These are phyloP conservation scores for Drosophila dunni DNA, from an alignment of 1,140 invertebrate genomes.

Conservation along the genomic window DNA sequence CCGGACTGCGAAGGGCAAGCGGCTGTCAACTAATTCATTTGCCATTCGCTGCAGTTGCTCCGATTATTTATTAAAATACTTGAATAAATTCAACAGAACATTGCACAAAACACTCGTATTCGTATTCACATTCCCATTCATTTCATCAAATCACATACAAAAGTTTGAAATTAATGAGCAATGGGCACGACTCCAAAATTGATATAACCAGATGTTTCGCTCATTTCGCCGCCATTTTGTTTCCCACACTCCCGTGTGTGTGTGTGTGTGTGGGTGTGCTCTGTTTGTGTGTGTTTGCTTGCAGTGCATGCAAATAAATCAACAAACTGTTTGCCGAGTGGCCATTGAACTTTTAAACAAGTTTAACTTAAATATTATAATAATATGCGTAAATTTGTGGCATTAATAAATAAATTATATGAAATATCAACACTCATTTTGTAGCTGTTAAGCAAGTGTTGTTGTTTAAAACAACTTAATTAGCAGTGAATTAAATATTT, in stretches of 20 bases:
- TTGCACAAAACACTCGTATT: conserved; percentile 4
- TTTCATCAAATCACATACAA: conserved; percentile 31
- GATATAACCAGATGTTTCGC: conserved; percentile 2
- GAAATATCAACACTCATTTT: not conserved
- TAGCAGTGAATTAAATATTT: no score
- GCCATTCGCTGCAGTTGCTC: conserved; percentile 26
- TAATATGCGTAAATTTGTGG: not conserved
- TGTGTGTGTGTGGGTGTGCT: not conserved
- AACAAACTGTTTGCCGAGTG: not conserved
- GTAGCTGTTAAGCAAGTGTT: no score
- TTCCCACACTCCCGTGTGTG: not conserved
- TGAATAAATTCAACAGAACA: conserved; percentile 28
- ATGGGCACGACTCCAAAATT: not conserved
- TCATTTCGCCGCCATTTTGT: conserved; percentile 36
- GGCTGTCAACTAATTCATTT: conserved; percentile 35
- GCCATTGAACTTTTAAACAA: not conserved
- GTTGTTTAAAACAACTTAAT: no score
- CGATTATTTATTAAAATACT: conserved; percentile 28
- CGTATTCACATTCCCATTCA: not conserved
- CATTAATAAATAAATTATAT: not conserved
- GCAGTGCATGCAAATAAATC: conserved; percentile 1
- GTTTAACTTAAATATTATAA: no score
- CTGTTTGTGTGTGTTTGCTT: not conserved
- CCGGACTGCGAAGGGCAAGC: not conserved
- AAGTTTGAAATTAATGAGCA: conserved; percentile 29